Base-by-base conservation (phyloP, 2,797 vertebrate species). In the Nasua narica region DNA sequence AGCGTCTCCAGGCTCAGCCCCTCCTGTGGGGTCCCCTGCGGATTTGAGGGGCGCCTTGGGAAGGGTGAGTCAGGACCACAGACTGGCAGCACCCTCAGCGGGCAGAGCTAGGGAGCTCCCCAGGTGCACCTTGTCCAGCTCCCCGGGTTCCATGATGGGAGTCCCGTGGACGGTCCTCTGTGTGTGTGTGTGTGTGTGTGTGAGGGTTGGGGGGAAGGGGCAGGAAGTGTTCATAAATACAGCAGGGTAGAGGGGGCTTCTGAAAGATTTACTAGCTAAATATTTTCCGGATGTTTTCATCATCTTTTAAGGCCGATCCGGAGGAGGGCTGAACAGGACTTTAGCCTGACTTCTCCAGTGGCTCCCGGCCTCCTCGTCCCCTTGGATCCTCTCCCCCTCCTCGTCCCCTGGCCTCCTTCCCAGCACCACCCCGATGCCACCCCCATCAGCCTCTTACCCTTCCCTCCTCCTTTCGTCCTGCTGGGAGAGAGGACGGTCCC, bases 271-370 rank as follows among this genome's bases (percentile, higher is more conserved):
- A 94, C 88, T 54, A 92, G 87, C 90, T 96, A 70, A 93, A 92
- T 96, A 87, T 95, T 96, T 97, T 96, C 87, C 11, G 85, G 94
- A 94, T 97, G 96, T 97, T 98, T 97, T 96, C 91, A 87, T 91
- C 35, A 81, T 77, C 70, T 84, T 93, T 94, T 88, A 82, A 86
- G 69, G 54, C 85, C 72, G 60, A 52, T 65, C 91, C 91, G 77
- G 77, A 54, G 54, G 77, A 87, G 78, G 29, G 50, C 88, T n/a
- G 32, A 84, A 35, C 6, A 43, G 60, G 85, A 69, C 77, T n/a
- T 97, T 85, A 46, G 84, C 81, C 67, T 48, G 74, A 76, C 12
- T 58, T 29, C 40, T 83, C 37, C 35, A 65, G 46, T 0, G 60
- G 23, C 72, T 62, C 72, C 84, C 84, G 37, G 70, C 46, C 91